phyloP scores from a whole-genome alignment of 2,797 vertebrate species.

The Threskiornis aethiopicus region DNA sequence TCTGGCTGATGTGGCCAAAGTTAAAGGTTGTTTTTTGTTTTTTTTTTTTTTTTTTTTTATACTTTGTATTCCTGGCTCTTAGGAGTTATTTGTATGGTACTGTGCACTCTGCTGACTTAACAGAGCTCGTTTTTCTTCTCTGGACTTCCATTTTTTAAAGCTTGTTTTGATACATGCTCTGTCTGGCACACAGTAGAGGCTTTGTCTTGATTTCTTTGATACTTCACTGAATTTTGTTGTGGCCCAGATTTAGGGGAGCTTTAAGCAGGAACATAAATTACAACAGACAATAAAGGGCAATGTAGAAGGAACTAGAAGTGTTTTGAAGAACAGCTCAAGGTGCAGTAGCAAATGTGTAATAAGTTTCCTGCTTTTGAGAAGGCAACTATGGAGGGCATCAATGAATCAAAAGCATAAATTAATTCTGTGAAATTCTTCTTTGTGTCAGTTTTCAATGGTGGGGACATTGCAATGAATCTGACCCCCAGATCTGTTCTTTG shows the following conservation, averaged over 20 bases:
- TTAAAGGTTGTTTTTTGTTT: no score
- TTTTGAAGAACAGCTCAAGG: neutral
- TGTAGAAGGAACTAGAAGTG: neutral
- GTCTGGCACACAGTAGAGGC: neutral
- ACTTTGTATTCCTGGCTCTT: neutral
- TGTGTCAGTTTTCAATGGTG: neutral
- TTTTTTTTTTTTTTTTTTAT: neutral
- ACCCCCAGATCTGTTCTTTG: neutral
- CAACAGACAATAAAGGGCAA: neutral
- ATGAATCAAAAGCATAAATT: neutral
- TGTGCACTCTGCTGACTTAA: neutral
- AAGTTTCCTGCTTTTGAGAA: neutral
- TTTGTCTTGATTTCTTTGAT: conserved; percentile 16
- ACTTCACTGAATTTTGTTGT: neutral
- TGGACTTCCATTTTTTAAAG: neutral
- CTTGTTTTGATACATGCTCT: neutral
- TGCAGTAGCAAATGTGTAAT: neutral
- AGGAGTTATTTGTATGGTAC: neutral
- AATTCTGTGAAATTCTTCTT: neutral
- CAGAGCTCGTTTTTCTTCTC: neutral
- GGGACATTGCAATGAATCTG: neutral
- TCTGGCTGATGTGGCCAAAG: neutral
- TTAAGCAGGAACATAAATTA: neutral
- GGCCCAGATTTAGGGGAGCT: neutral
- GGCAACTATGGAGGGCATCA: neutral